Base-by-base conservation (phyloP, 2,113 vertebrate genomes). In the Lepus americanus region DNA sequence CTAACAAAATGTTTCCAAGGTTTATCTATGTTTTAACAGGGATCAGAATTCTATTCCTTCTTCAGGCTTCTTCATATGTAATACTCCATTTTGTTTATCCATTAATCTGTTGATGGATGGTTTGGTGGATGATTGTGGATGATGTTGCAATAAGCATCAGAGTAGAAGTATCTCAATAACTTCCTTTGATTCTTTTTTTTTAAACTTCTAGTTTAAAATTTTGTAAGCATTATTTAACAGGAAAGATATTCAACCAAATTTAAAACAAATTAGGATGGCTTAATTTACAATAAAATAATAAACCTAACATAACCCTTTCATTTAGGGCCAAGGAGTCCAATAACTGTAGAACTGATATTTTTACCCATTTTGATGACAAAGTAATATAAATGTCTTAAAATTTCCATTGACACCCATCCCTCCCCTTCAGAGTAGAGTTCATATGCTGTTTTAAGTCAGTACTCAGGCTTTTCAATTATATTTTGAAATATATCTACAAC, bases 131-230 rank as follows among this genome's bases (percentile, higher is more conserved):
- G 44, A 44, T 44, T 44, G 5, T 44, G 44, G 44, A 44, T 44
- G 44, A 7, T 44, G 44, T 44, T 44, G 7, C 44, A 44, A 44
- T 44, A 7, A 44, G 44, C 44, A 44, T 44, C 6, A 7, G 6
- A 44, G 44, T 44, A 44, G 44, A 44, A 44, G 7, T 44, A 44
- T 44, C 44, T 44, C 44, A 44, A 44, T 44, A 44, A 44, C 44
- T 6, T 44, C 44, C 44, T 44, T 44, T 7, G 7, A 44, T 44
- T 8, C 44, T 44, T 44, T 44, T 44, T 44, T 44, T 44, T 44
- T 44, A 96, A 98, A 98, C 95, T 98, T 97, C 95, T 96, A 88
- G 97, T 97, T 98, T 98, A 98, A 98, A 98, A 98, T 97, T 97
- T 44, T 97, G 94, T 91, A 97, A 98, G 98, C 98, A 97, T 97